Evolutionary conservation across 2,797 vertebrate genomes (phyloP).

Genomic region (Euthynnus affinis): DNA sequence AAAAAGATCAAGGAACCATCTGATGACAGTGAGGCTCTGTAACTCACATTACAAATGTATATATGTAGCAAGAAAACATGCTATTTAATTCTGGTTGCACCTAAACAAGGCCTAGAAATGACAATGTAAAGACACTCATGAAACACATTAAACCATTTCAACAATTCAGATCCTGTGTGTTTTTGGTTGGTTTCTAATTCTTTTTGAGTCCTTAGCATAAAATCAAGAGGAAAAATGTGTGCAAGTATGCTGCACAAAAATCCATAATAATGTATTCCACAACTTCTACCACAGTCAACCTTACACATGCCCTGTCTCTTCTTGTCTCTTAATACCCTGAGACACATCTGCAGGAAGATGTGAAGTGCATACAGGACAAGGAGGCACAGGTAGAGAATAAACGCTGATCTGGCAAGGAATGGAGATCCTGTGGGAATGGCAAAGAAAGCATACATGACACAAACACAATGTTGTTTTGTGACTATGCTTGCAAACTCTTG

Average conservation of each 20-base stretch:
- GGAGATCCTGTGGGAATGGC: constrained; percentile 41
- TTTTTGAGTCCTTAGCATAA: constrained; percentile 8
- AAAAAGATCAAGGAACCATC: not conserved
- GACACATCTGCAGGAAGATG: constrained; percentile 28
- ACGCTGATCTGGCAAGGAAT: constrained; percentile 40
- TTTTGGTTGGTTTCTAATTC: not conserved
- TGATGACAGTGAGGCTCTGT: not conserved
- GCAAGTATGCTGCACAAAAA: constrained; percentile 7
- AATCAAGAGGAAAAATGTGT: not conserved
- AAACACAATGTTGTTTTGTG: constrained; percentile 16
- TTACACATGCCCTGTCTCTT: not conserved
- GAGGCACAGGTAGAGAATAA: constrained; percentile 36
- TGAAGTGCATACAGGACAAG: constrained; percentile 46
- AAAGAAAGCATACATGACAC: not conserved
- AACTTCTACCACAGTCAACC: constrained; percentile 33
- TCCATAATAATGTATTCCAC: constrained; percentile 38
- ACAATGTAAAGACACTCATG: not conserved
- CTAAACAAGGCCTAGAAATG: not conserved
- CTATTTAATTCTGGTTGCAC: not conserved
- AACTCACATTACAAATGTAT: not conserved
- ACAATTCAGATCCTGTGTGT: not conserved
- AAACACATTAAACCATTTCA: not conserved
- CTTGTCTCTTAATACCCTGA: constrained; percentile 38
- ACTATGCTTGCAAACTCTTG: constrained; percentile 3
- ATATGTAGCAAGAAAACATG: not conserved